Evolutionary conservation across 2,113 vertebrate genomes (phyloP), one percentile per base, ranked within the genome.

Genomic region (Geothlypis trichas): DNA sequence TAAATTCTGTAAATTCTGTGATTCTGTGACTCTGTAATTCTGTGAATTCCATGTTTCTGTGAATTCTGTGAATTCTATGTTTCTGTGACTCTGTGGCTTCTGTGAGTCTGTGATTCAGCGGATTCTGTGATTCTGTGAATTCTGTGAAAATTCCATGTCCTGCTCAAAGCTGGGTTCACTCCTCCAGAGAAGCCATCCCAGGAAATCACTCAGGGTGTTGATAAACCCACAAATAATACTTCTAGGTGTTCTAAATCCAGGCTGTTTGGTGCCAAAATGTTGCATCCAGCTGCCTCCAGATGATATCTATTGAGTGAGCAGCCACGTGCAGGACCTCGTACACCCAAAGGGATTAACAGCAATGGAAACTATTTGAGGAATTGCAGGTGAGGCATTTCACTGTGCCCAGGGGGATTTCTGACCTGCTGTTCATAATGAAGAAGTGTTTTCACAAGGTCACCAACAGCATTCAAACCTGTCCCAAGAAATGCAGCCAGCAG

Each of bases 281-380:
- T 89, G 30, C 0, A 15, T 62, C 73, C 88, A 67, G 88, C 89
- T 83, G n/a, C 58, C 28, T 95, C 81, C 93, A 93, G 94, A 39
- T 93, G 79, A 78, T 77, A 55, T 37, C 76, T 94, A 47, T 92
- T 95, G 65, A 87, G 80, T 65, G 91, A 77, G 19, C 35, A 71
- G 82, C 91, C 88, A 35, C 7, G 49, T 92, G 86, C 1, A 7
- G 90, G 92, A 55, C 92, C 94, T 95, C 13, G 23, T 20, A 27
- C 90, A 77, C 95, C 96, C 81, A 9, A 17, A 91, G 95, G 90
- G 57, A 96, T 95, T 94, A 95, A 90, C 74, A 90, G 87, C 89
- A 93, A 59, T 96, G 96, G 97, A 97, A 97, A 97, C 61, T 94
- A 96, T 97, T 92, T 93, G 92, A 96, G 96, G 93, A 97, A 97